Evolutionary conservation across 1,140 invertebrate species (phyloP), one percentile per base, ranked within the genome.

Genomic region (Drosophila dunni): DNA sequence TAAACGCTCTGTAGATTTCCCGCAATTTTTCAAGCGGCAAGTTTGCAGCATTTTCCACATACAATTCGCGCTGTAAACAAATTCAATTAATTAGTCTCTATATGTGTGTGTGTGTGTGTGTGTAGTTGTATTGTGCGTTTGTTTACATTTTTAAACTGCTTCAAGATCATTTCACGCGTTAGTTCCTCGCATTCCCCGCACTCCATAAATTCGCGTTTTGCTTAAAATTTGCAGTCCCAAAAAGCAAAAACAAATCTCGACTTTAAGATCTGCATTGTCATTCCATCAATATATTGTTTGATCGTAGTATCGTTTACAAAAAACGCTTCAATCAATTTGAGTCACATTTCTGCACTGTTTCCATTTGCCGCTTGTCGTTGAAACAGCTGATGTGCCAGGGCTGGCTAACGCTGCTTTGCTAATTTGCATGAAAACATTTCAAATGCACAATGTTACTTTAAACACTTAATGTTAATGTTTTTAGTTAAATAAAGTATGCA

Each of bases 1-100:
- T 63, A 7, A 86, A 85, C 7, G 34, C 36, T 5, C 62, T 45
- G 17, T 82, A 88, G 17, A 88, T 76, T 10, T 76, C 46, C 36
- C 53, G 42, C 53, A 86, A 53, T 33, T 73, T 50, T 0, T 45
- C 71, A 36, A 67, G 2, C 3, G 75, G 0, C 17, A 86, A n/a
- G 0, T 15, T 24, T 7, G 76, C 40, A 3, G 15, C 48, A 57
- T 79, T 56, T 7, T 50, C 29, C 6, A 75, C 13, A 44, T 24
- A 60, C 13, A 75, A 42, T 64, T 51, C 58, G 13, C 72, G 67
- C 72, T 75, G 67, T 3, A 13, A 7, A 17, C 29, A 61, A 1
- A 11, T 10, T 11, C 8, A 17, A 45, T 15, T 45, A 17, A 24
- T 11, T 48, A 11, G 6, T 5, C 24, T 48, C 0, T 40, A 40